These are phyloP conservation scores for Pantala flavescens DNA, from an alignment of 1,140 invertebrate species.

Conservation along the genomic window DNA sequence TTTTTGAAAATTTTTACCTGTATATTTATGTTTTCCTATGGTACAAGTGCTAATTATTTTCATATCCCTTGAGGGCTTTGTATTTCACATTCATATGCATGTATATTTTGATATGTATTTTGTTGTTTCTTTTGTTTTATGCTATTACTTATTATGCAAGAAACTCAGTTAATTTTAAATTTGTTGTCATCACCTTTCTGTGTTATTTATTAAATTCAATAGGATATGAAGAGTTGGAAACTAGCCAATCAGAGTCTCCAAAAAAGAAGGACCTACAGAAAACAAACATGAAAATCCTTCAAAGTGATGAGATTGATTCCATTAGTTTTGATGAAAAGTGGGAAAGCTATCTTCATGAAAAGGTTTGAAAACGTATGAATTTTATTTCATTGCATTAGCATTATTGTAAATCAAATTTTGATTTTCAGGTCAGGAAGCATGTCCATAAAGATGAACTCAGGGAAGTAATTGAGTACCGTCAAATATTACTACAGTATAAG, in stretches of 20 bases:
- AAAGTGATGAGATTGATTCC: neutral
- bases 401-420: neutral
- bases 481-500: slow-evolving; percentile 47
- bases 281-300: neutral
- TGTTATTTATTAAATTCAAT: neutral
- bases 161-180: too few relatives aligned
- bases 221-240: neutral
- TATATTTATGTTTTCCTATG: too few relatives aligned
- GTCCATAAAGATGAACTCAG: slow-evolving; percentile 45
- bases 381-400: neutral
- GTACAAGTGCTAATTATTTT: too few relatives aligned
- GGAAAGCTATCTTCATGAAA: neutral
- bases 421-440: slow-evolving; percentile 28
- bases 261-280: neutral
- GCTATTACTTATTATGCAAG: too few relatives aligned
- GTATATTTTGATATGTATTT: too few relatives aligned
- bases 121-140: too few relatives aligned
- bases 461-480: slow-evolving; percentile 45
- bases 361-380: neutral
- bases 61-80: too few relatives aligned
- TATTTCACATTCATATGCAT: too few relatives aligned
- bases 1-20: too few relatives aligned
- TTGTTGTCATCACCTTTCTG: too few relatives aligned
- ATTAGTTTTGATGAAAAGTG: neutral
- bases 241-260: neutral